Evolutionary conservation across 2,888 invertebrate genomes (phyloP).

Genomic region (Tetragonisca angustula): DNA sequence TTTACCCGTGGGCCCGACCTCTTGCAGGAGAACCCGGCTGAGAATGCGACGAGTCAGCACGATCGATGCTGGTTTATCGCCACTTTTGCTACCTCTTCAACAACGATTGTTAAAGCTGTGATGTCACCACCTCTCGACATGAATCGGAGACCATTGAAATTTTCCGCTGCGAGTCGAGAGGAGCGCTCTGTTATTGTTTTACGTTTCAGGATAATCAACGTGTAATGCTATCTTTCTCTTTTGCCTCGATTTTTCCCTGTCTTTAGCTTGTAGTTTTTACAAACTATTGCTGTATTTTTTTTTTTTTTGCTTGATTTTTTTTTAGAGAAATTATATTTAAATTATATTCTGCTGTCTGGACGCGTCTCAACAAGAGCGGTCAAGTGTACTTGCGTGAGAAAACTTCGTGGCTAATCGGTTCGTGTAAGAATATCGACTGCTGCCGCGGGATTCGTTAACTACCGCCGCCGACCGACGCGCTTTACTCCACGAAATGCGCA

Average conservation of each 20-base stretch:
- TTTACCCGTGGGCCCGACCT: slow-evolving; percentile 57
- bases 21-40: slow-evolving; percentile 69
- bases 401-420: slow-evolving; percentile 64
- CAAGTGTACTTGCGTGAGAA: slow-evolving; percentile 20
- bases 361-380: not conserved
- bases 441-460: slow-evolving; percentile 73
- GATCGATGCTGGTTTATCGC: slow-evolving; percentile 72
- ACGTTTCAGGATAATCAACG: slow-evolving; percentile 21
- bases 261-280: not conserved
- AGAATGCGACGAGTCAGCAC: slow-evolving; percentile 71
- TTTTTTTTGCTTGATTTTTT: not conserved
- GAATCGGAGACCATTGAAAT: slow-evolving; percentile 39
- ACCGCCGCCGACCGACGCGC: slow-evolving; percentile 80
- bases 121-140: slow-evolving; percentile 55
- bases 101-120: slow-evolving; percentile 45
- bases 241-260: not conserved
- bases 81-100: slow-evolving; percentile 67
- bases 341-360: slow-evolving; percentile 3
- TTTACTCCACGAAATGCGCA: slow-evolving; percentile 73
- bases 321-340: not conserved
- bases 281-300: not conserved
- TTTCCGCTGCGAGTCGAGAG: not conserved
- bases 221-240: not conserved
- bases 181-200: slow-evolving; percentile 18
- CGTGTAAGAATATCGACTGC: slow-evolving; percentile 80